Evolutionary conservation across 2,888 invertebrate genomes (phyloP), one percentile per base, ranked within the genome.

Genomic region (Tetrapedia diversipes): DNA sequence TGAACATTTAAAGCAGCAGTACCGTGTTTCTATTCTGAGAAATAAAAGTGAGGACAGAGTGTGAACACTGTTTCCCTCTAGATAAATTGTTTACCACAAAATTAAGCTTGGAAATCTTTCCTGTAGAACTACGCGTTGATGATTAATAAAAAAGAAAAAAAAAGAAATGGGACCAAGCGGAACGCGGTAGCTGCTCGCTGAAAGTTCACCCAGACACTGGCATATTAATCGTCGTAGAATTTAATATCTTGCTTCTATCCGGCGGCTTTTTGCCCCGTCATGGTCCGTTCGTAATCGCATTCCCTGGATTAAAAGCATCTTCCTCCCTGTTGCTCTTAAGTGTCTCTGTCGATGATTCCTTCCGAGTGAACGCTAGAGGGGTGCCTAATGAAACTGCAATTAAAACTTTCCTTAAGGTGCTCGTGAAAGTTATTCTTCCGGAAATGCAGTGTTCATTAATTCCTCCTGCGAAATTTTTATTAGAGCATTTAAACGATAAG

Each of bases 271-370:
- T 41, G 32, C 65, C 34, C 8, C 37, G 37, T 56, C 53, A 51
- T 11, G 32, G 29, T 14, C 14, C 41, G 34, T 32, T n/a, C 47
- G 24, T 56, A 56, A 66, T 66, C 37, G 34, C 43, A 37, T 56
- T 66, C 45, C 16, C 10, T 32, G 45, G 37, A 69, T 68, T 68
- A 60, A 68, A 60, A 60, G 60, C 68, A 16, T 53, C 60, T 57
- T 45, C 51, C 22, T 24, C 66, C 27, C 22, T 49, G 24, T 45
- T 16, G 66, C 27, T 47, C 49, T 59, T 49, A 51, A 59, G 29
- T 19, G 57, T 27, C 41, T 47, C 32, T n/a, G n/a, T n/a, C n/a
- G 60, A 60, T 47, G 60, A 47, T 60, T 47, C 22, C 59, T 59
- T 34, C 24, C 45, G 14, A 6, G 41, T 29, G 22, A 45, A 14